Evolutionary conservation across 1,140 invertebrate species (phyloP).

Genomic region (Solenopsis invicta): DNA sequence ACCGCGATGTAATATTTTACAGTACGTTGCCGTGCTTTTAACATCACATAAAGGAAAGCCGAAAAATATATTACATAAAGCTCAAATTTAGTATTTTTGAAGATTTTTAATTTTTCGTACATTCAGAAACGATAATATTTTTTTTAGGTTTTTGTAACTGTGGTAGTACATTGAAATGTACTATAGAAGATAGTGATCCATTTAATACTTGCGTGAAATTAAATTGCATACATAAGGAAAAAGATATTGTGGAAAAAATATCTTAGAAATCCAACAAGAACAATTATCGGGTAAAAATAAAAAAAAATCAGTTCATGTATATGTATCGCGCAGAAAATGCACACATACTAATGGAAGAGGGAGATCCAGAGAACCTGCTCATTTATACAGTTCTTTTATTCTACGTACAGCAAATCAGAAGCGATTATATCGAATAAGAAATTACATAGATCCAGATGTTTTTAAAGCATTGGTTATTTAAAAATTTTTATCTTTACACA

Average conservation of each 20-base stretch:
- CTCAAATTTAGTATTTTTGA: no score
- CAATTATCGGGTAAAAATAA: not conserved
- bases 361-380: constrained; percentile 8
- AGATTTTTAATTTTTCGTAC: no score
- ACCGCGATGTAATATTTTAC: no score
- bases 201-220: no score
- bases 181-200: no score
- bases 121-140: no score
- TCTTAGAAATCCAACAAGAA: not conserved
- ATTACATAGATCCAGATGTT: not conserved
- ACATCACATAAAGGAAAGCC: no score
- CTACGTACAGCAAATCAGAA: not conserved
- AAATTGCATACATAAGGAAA: not conserved
- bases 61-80: no score
- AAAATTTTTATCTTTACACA: not conserved
- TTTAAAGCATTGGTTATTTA: not conserved
- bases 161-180: no score
- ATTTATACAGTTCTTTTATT: constrained; percentile 5
- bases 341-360: constrained; percentile 5
- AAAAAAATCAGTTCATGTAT: not conserved
- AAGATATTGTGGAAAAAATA: not conserved
- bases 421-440: not conserved
- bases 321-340: no score
- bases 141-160: no score
- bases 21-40: no score